Evolutionary conservation across 2,797 vertebrate genomes (phyloP), one percentile per base, ranked within the genome.

Genomic region (Heliangelus exortis): DNA sequence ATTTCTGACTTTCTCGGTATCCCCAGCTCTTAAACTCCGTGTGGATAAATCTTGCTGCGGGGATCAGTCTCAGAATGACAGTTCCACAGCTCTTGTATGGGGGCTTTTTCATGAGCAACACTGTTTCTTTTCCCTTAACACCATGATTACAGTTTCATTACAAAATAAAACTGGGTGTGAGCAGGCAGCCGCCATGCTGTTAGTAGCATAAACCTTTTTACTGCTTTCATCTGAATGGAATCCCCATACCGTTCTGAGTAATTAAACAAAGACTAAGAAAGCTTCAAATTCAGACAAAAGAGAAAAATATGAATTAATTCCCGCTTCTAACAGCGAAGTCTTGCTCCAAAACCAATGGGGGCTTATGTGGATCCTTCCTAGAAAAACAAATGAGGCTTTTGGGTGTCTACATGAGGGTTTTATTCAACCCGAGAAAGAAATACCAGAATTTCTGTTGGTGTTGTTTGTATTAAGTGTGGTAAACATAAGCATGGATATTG

Each of bases 281-380:
- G 3, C 19, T 59, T 77, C 2, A 1, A 17, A 59, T 18, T 53
- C 48, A 9, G 4, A 21, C 4, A 34, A 43, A 61, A 20, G 45
- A 71, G 28, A 57, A 74, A 66, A 89, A n/a, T 13, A 36, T 0
- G 4, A 62, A 41, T 75, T 75, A 26, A 28, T 74, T 82, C 3
- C 6, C 3, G 17, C 62, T 8, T 48, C n/a, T 55, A 13, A 33
- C 11, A 57, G 12, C 20, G 23, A 59, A 26, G 12, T 84, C 51
- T 51, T 84, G 9, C 22, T 62, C 2, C 0, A 0, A 63, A 21
- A 43, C 25, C 6, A 0, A 2, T 9, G 5, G 11, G 11, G 17
- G n/a, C 9, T 90, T 7, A 0, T 26, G n/a, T 63, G 54, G 18
- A 5, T 69, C 11, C 10, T 71, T 57, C 17, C 72, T 55, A 36